Base-by-base conservation (phyloP, 2,888 invertebrate genomes). In the Ectropis crepuscularia region DNA sequence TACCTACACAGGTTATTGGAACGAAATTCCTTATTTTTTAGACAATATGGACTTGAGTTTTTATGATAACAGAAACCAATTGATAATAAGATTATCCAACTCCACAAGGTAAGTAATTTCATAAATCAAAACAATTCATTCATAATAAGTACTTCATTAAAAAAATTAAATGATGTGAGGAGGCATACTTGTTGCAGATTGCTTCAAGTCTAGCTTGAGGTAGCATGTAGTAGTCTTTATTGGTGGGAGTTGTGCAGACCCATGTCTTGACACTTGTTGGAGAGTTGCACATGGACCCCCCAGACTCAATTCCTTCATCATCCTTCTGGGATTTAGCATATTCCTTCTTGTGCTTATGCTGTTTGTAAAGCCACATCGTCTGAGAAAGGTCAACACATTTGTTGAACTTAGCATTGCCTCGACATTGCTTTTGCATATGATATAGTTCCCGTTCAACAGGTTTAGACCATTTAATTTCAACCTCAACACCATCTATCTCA, bases 401-500 rank as follows among this genome's bases (percentile, higher is more conserved):
- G 74, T 90, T 92, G 73, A 92, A 92, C 70, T 92, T 92, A 61
- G 92, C 89, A 87, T 92, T 92, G 79, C 92, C 92, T 75, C 85
- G 81, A 66, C 77, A 82, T 69, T 84, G 74, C 68, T 92, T 92
- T 68, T 92, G 92, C 63, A 92, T 87, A 46, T 82, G 79, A 69
- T 92, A 92, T 53, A 92, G 66, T 67, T 92, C 90, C 42, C 90
- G 74, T 76, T 90, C 90, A 47, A 94, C 94, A 6, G 94, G 94
- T 71, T 94, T 94, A 0, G 94, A 94, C 94, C 94, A 94, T 68
- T 88, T 79, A 57, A 94, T 89, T 70, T 94, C 94, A 71, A 92
- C 81, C 43, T 70, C 75, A 70, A 84, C 86, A 61, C 90, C 92
- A 60, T 92, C 92, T 64, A 93, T 78, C 45, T 86, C 91, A 65